These are phyloP conservation scores for Larimichthys polyactis DNA, from an alignment of 2,113 vertebrate species.

Conservation along the genomic window DNA sequence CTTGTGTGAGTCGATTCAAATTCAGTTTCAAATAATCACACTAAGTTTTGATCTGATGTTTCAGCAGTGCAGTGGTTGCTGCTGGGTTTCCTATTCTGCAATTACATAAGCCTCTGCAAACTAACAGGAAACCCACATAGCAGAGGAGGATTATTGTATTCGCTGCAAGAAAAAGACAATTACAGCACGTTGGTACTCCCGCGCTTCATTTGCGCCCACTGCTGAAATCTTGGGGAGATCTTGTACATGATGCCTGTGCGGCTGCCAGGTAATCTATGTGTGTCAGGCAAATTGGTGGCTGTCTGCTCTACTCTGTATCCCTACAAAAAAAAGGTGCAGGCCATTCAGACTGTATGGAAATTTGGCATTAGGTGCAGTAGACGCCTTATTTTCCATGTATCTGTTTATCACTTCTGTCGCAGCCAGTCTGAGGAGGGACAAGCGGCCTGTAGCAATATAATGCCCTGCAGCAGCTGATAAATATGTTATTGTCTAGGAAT, in stretches of 20 bases:
- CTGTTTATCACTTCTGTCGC: constrained; percentile 3
- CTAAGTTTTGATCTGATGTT: constrained; percentile 17
- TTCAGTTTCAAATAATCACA: constrained; percentile 21
- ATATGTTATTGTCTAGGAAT: background rate
- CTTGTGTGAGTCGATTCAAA: background rate
- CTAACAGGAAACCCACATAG: constrained; percentile 42
- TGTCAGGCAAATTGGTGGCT: constrained; percentile 13
- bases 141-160: constrained; percentile 6
- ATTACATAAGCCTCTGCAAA: constrained; percentile 55
- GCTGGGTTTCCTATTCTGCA: background rate
- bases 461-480: constrained; percentile 11
- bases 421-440: background rate
- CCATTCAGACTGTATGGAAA: constrained; percentile 19
- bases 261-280: constrained; percentile 19
- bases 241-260: too few relatives aligned
- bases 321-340: background rate
- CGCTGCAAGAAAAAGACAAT: constrained; percentile 11
- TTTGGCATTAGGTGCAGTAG: background rate
- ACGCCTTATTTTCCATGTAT: background rate
- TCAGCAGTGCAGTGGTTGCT: constrained; percentile 13
- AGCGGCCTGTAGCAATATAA: background rate
- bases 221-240: background rate
- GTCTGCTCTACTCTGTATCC: background rate
- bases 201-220: constrained; percentile 13
- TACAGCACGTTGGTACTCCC: constrained; percentile 4